phyloP scores from a whole-genome alignment of 2,113 vertebrate species.

The Cephalopterus ornatus region DNA sequence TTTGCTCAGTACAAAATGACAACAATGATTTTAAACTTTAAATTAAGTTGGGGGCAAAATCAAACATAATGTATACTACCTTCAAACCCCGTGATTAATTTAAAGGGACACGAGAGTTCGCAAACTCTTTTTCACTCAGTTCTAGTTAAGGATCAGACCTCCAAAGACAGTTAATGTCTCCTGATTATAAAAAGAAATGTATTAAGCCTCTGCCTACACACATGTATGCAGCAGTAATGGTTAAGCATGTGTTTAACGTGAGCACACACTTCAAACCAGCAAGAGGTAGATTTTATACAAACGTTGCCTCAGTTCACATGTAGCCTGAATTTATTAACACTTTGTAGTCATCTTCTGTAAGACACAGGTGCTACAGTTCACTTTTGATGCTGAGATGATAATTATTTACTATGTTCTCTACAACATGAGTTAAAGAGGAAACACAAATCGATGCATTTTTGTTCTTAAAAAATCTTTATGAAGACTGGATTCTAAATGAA shows the following conservation, averaged over 20 bases:
- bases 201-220: neutral
- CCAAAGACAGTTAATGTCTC: neutral
- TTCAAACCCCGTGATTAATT: neutral
- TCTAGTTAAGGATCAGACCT: neutral
- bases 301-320: neutral
- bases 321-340: neutral
- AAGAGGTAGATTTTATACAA: neutral
- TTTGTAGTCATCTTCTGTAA: neutral
- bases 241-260: neutral
- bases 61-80: conserved; percentile 4
- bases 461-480: neutral
- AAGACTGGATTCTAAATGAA: neutral
- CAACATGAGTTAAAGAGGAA: neutral
- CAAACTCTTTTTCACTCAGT: neutral
- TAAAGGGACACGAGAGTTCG: neutral
- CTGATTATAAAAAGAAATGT: neutral
- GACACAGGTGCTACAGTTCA: neutral
- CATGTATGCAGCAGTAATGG: neutral
- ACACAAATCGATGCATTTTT: neutral
- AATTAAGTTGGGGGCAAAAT: conserved; percentile 24
- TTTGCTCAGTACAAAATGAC: conserved; percentile 22
- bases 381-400: neutral
- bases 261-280: neutral
- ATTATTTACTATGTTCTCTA: neutral
- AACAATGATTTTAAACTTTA: conserved; percentile 38